Evolutionary conservation across 2,888 invertebrate genomes (phyloP).

Genomic region (Cheilosia soror): DNA sequence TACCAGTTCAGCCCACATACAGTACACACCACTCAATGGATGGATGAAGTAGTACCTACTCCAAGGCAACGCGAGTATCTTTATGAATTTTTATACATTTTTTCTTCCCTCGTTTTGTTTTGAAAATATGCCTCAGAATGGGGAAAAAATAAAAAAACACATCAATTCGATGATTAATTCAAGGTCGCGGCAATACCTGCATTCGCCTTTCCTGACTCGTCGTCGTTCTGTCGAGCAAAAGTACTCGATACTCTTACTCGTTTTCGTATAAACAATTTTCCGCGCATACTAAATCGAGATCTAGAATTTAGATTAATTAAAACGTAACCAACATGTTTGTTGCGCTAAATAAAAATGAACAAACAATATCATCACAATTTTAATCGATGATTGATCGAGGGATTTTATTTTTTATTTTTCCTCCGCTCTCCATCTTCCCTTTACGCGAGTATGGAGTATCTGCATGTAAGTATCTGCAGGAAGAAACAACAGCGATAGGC

Average conservation of each 20-base stretch:
- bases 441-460: constrained; percentile 28
- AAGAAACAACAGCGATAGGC: constrained; percentile 29
- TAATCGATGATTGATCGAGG: constrained; percentile 68
- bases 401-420: constrained; percentile 22
- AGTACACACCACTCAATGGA: constrained; percentile 45
- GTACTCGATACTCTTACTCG: not conserved
- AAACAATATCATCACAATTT: constrained; percentile 72
- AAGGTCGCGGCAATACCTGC: constrained; percentile 51
- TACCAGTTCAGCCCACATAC: constrained; percentile 60
- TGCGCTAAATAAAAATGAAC: constrained; percentile 55
- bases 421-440: not conserved
- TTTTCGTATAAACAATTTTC: constrained; percentile 17
- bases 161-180: constrained; percentile 50
- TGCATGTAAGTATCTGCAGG: constrained; percentile 35
- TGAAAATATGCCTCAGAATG: not conserved
- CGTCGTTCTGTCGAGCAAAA: constrained; percentile 9
- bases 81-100: constrained; percentile 27
- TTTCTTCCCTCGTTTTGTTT: not conserved
- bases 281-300: constrained; percentile 55
- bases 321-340: constrained; percentile 42
- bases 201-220: constrained; percentile 27
- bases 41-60: constrained; percentile 39
- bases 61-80: constrained; percentile 39
- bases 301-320: constrained; percentile 58
- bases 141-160: constrained; percentile 13